phyloP scores from a whole-genome alignment of 2,888 invertebrate genomes.

The Cyclophora punctaria region DNA sequence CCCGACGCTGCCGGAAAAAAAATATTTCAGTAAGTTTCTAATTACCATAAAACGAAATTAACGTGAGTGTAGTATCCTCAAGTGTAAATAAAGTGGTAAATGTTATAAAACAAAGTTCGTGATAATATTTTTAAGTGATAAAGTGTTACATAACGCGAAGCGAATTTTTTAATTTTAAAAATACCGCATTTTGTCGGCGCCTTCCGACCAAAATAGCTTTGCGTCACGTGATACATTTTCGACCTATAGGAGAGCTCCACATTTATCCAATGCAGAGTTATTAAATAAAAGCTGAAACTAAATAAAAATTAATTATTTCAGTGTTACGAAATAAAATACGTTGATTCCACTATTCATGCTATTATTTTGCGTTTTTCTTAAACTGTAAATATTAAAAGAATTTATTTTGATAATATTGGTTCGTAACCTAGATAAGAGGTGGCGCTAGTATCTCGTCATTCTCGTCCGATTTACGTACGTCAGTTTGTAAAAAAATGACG shows the following conservation, averaged over 20 bases:
- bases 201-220: slow-evolving; percentile 66
- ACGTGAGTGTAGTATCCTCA: slow-evolving; percentile 48
- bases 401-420: slow-evolving; percentile 31
- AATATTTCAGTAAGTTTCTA: slow-evolving; percentile 65
- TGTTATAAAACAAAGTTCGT: slow-evolving; percentile 43
- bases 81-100: slow-evolving; percentile 53
- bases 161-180: slow-evolving; percentile 67
- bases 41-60: slow-evolving; percentile 44
- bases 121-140: slow-evolving; percentile 53
- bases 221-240: slow-evolving; percentile 66
- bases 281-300: too few species aligned
- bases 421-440: slow-evolving; percentile 36
- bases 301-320: too few species aligned
- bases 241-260: slow-evolving; percentile 71
- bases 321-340: too few species aligned
- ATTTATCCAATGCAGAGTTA: slow-evolving; percentile 42
- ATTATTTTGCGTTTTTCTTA: too few species aligned
- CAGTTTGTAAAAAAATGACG: slow-evolving; percentile 74
- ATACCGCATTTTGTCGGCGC: slow-evolving; percentile 74
- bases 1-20: slow-evolving; percentile 71
- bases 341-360: too few species aligned
- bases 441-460: slow-evolving; percentile 43
- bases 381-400: too few species aligned
- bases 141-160: slow-evolving; percentile 69
- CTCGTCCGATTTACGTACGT: slow-evolving; percentile 28